These are phyloP conservation scores for Drosophila miranda DNA, from an alignment of 1,140 invertebrate genomes.

Conservation along the genomic window DNA sequence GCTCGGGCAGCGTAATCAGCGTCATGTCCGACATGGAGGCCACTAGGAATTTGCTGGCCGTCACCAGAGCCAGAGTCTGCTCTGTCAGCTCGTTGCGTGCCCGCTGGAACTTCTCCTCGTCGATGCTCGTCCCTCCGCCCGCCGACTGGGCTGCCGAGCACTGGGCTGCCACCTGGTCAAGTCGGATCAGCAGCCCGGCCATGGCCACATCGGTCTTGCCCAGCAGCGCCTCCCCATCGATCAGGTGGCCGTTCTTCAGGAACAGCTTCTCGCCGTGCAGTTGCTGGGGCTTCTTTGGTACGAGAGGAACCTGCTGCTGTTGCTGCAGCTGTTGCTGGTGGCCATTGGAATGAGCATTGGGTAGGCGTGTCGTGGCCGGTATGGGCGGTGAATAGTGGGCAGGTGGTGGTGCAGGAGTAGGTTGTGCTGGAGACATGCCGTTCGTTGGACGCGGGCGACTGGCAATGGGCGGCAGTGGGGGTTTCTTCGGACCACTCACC, in stretches of 20 bases:
- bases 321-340: slow-evolving; percentile 19
- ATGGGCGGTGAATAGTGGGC: slow-evolving; percentile 74
- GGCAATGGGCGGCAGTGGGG: slow-evolving; percentile 87
- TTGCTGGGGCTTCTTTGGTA: slow-evolving; percentile 77
- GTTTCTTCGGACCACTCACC: slow-evolving; percentile 86
- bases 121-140: slow-evolving; percentile 87
- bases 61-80: slow-evolving; percentile 91
- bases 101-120: slow-evolving; percentile 88
- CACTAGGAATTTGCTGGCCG: slow-evolving; percentile 91
- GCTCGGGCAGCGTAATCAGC: slow-evolving; percentile 84
- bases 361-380: slow-evolving; percentile 68
- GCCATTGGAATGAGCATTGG: slow-evolving; percentile 62
- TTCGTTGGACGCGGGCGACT: slow-evolving; percentile 83
- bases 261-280: slow-evolving; percentile 76
- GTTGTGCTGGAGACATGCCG: slow-evolving; percentile 53
- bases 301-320: slow-evolving; percentile 27
- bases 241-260: slow-evolving; percentile 84
- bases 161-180: slow-evolving; percentile 87
- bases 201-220: slow-evolving; percentile 87
- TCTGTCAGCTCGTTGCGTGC: slow-evolving; percentile 90
- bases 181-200: slow-evolving; percentile 85
- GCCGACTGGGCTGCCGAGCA: slow-evolving; percentile 87
- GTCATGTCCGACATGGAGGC: slow-evolving; percentile 88
- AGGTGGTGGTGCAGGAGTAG: slow-evolving; percentile 22
- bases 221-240: slow-evolving; percentile 85